Percentiles rank a stretch among this genome's conserved stretches.
Evolutionary conservation across 2,888 invertebrate species (phyloP).

Genomic region (Auanema sp.): DNA sequence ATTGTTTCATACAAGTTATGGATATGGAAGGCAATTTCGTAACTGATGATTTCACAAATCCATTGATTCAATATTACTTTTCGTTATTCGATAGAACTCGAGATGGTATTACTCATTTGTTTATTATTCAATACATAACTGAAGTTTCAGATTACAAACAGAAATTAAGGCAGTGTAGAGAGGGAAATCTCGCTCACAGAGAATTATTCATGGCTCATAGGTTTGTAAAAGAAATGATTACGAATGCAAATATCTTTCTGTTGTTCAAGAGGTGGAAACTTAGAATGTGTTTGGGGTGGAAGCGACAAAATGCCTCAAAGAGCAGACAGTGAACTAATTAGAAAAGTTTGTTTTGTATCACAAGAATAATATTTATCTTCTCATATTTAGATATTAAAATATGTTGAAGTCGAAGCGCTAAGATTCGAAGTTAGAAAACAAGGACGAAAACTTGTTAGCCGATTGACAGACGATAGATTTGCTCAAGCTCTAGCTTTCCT

Average conservation of each 20-base stretch:
- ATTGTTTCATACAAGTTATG: conserved; percentile 34
- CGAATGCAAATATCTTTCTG: too few relatives aligned
- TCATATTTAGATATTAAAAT: conserved; percentile 29
- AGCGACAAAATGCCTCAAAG: too few relatives aligned
- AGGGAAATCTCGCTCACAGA: conserved; percentile 24
- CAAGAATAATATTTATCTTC: neutral
- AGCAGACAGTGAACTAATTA: too few relatives aligned
- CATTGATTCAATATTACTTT: conserved; percentile 35
- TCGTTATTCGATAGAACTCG: conserved; percentile 27
- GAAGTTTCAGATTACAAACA: conserved; percentile 28
- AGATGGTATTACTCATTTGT: conserved; percentile 17
- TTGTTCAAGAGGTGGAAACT: too few relatives aligned
- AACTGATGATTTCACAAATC: conserved; percentile 34
- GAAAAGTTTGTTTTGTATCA: too few relatives aligned
- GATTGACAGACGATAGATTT: conserved; percentile 33
- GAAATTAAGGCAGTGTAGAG: conserved; percentile 30
- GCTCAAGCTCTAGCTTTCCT: conserved; percentile 28
- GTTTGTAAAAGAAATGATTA: too few relatives aligned
- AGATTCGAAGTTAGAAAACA: conserved; percentile 38
- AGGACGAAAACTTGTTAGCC: conserved; percentile 20
- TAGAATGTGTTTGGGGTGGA: too few relatives aligned
- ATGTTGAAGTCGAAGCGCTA: conserved; percentile 31
- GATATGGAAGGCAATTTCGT: conserved; percentile 21
- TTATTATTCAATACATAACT: conserved; percentile 4
- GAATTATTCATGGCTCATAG: too few relatives aligned